These are phyloP conservation scores for Leptopilina drosophilae DNA, from an alignment of 2,888 invertebrate genomes.

Conservation along the genomic window DNA sequence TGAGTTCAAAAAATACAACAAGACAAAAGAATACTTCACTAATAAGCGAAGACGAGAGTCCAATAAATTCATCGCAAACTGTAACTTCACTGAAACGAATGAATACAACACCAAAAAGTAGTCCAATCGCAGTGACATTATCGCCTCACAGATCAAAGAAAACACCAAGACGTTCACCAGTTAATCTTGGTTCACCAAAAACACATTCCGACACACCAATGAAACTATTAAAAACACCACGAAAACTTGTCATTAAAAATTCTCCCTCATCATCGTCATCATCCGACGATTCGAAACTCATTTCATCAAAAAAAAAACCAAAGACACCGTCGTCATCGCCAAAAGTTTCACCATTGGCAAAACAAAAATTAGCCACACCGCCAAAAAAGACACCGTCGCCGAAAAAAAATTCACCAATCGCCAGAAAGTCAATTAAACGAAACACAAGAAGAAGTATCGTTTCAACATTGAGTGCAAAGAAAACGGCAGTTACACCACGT, in stretches of 20 bases:
- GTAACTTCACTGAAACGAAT: neutral
- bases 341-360: conserved; percentile 3
- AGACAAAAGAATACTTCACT: conserved; percentile 6
- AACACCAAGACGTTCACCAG: conserved; percentile 66
- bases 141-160: conserved; percentile 66
- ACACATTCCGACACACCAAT: conserved; percentile 57
- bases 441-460: neutral
- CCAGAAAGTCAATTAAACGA: neutral
- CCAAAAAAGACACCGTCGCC: conserved; percentile 2
- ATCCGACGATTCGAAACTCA: conserved; percentile 50
- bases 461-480: neutral
- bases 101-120: conserved; percentile 64
- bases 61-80: neutral
- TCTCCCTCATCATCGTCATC: conserved; percentile 53
- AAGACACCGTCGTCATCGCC: neutral
- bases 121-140: conserved; percentile 62
- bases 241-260: conserved; percentile 59
- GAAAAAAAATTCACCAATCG: neutral
- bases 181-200: conserved; percentile 65
- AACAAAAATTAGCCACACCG: neutral
- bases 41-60: conserved; percentile 28
- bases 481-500: too few relatives aligned
- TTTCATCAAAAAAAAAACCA: neutral
- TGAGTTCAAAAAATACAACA: conserved; percentile 35
- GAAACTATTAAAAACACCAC: conserved; percentile 60